Conservation (phyloP, 2,113 vertebrate genomes). For the Zosterops lateralis region DNA sequence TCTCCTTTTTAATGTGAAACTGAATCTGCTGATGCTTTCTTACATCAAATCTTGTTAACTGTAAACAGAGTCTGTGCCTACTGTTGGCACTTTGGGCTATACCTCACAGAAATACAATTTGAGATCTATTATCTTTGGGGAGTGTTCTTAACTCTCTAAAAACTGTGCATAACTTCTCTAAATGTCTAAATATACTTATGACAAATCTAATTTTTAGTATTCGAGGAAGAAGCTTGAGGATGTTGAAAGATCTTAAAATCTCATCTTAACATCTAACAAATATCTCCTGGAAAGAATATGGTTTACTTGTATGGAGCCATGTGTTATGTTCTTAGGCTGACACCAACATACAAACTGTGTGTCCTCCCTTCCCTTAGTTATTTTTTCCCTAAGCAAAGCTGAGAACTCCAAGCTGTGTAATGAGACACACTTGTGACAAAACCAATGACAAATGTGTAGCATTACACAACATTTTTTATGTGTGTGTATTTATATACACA, state of each 20-base stretch:
- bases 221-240: background rate
- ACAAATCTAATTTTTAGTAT: background rate
- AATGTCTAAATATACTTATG: background rate
- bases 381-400: background rate
- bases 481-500: too few species aligned
- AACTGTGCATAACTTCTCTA: background rate
- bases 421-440: background rate
- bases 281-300: background rate
- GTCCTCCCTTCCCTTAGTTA: background rate
- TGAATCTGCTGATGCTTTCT: background rate
- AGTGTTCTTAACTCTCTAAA: background rate
- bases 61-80: background rate
- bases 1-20: background rate
- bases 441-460: background rate
- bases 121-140: background rate
- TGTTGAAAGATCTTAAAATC: background rate
- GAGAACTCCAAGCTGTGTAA: background rate
- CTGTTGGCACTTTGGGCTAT: background rate
- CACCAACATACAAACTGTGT: too few species aligned
- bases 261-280: background rate
- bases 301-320: rapidly evolving
- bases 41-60: background rate
- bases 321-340: background rate
- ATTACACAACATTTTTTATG: background rate
- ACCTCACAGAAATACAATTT: background rate